Evolutionary conservation across 2,888 invertebrate species (phyloP), one percentile per base, ranked within the genome.

Genomic region (Lathronympha strigana): DNA sequence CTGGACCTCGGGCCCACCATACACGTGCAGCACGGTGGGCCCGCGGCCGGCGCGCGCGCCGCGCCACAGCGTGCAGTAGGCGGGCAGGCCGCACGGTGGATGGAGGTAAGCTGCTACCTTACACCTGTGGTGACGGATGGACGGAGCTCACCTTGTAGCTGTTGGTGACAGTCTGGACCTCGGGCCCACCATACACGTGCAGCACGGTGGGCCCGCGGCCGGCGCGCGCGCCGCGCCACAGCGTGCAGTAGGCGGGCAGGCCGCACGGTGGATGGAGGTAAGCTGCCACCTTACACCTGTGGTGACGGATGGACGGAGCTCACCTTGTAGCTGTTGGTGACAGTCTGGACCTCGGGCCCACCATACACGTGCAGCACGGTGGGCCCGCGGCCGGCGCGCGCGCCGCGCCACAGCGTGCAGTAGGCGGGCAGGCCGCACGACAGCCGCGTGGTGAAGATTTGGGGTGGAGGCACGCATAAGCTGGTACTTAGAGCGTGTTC

Each of bases 1-100:
- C 90, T 99, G 99, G 53, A 99, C 98, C 85, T 99, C 98, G 0
- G 99, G 99, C 0, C 99, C 99, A 2, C 98, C 99, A 83, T 99
- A 99, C 61, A 99, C 97, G 86, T 98, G 98, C 55, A 99, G 93
- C 67, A 99, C 96, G 17, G 98, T 98, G 0, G 99, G 99, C 90
- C 98, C 98, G 68, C 95, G 73, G 38, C 86, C 83, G 23, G 78
- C 85, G 73, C 96, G n/a, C 82, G 57, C 97, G 96, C 91, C 98
- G 98, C 71, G 98, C n/a, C 61, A 8, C 79, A 78, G 95, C 95
- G 98, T 96, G 50, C 90, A 90, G 76, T 90, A 88, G 0, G 98
- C 98, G 76, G 96, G 95, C 64, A 79, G 81, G 9, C 92, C 92
- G 69, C 90, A 88, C 9, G 89, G 87, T 31, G 92, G 76, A 0